These are phyloP conservation scores for Polypterus bichir DNA, from an alignment of 2,113 vertebrate genomes.

Conservation along the genomic window DNA sequence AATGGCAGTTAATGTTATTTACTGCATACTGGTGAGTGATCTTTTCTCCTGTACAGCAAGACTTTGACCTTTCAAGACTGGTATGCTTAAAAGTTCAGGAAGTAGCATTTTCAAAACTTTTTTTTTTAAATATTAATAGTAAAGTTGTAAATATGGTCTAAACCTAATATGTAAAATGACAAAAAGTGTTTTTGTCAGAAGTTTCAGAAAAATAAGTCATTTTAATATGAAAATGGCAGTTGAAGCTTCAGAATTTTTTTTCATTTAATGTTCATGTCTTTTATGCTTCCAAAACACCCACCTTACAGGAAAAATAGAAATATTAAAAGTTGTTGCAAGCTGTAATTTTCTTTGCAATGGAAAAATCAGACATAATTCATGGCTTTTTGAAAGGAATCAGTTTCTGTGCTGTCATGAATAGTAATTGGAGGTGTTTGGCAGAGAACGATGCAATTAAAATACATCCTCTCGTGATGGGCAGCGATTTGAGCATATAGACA, in stretches of 20 bases:
- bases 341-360: slow-evolving; percentile 36
- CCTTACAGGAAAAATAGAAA: slow-evolving; percentile 36
- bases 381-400: slow-evolving; percentile 44
- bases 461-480: too few relatives aligned
- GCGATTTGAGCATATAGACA: too few relatives aligned
- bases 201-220: too few relatives aligned
- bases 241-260: too few relatives aligned
- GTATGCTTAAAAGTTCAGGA: background rate
- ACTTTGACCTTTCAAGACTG: slow-evolving; percentile 12
- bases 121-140: too few relatives aligned
- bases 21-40: slow-evolving; percentile 27
- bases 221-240: too few relatives aligned
- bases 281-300: slow-evolving; percentile 4
- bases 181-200: too few relatives aligned
- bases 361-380: slow-evolving; percentile 41
- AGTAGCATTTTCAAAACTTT: background rate
- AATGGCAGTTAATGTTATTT: slow-evolving; percentile 35
- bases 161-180: too few relatives aligned
- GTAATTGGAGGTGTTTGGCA: slow-evolving; percentile 39
- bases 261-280: background rate
- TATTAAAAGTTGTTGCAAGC: slow-evolving; percentile 32
- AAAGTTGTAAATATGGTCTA: too few relatives aligned
- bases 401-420: slow-evolving; percentile 38
- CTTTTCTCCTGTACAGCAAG: slow-evolving; percentile 18
- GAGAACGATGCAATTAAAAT: too few relatives aligned